Evolutionary conservation across 2,888 invertebrate genomes (phyloP).

Genomic region (Melinaea menophilus): DNA sequence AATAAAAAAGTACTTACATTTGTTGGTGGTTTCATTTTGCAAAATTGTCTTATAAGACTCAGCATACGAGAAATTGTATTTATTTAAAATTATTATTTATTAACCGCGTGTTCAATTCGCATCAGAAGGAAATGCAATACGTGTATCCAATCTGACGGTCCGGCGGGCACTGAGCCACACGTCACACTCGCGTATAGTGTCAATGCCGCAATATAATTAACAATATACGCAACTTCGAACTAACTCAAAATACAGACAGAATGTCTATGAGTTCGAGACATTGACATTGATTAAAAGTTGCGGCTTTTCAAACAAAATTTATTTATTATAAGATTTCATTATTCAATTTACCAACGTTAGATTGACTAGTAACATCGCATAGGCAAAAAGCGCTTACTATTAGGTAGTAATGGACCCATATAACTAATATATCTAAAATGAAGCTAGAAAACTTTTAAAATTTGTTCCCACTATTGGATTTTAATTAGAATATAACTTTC

Average conservation of each 20-base stretch:
- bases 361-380: no score
- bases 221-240: conserved; percentile 11
- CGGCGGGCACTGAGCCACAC: conserved; percentile 57
- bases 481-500: no score
- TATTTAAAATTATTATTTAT: conserved; percentile 10
- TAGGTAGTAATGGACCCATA: no score
- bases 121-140: conserved; percentile 50
- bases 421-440: no score
- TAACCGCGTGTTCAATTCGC: conserved; percentile 37
- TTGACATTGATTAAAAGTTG: conserved; percentile 21
- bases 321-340: no score
- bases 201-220: conserved; percentile 34
- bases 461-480: no score
- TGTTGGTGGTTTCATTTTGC: conserved; percentile 70
- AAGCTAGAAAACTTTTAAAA: no score
- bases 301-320: not conserved
- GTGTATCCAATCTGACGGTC: conserved; percentile 47
- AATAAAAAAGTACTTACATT: conserved; percentile 55
- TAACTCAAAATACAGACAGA: conserved; percentile 15
- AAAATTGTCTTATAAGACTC: conserved; percentile 54
- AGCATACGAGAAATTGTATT: conserved; percentile 48
- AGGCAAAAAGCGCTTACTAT: no score
- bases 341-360: no score
- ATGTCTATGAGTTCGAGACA: conserved; percentile 13
- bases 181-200: conserved; percentile 10